Evolutionary conservation across 2,888 invertebrate species (phyloP).

Genomic region (Lasioglossum marginatum): DNA sequence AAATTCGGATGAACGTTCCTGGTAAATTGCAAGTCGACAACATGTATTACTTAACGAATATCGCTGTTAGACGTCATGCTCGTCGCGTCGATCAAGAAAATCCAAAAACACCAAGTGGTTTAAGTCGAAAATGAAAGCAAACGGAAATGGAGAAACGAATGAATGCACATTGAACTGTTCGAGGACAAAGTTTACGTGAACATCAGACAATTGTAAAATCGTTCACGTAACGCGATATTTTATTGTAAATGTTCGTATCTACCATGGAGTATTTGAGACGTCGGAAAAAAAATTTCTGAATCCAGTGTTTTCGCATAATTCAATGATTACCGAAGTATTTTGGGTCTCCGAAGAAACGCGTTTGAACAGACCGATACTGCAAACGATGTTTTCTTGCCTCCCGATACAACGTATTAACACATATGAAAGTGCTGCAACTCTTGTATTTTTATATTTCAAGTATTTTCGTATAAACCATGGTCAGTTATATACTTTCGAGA

Average conservation of each 20-base stretch:
- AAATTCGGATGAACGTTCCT: conserved; percentile 62
- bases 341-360: conserved; percentile 41
- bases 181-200: conserved; percentile 42
- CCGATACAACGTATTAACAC: conserved; percentile 22
- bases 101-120: conserved; percentile 36
- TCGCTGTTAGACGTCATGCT: conserved; percentile 56
- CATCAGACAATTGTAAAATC: conserved; percentile 42
- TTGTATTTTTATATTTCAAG: conserved; percentile 65
- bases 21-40: conserved; percentile 52
- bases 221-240: conserved; percentile 40
- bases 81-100: conserved; percentile 33
- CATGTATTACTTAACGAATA: conserved; percentile 50
- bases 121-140: background rate
- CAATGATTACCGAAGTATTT: conserved; percentile 43
- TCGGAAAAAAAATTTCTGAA: conserved; percentile 30
- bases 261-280: conserved; percentile 34
- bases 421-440: conserved; percentile 54
- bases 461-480: conserved; percentile 67
- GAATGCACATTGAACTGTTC: conserved; percentile 38
- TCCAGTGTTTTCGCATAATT: conserved; percentile 41
- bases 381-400: conserved; percentile 40
- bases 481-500: conserved; percentile 49
- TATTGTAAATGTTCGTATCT: conserved; percentile 47
- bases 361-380: conserved; percentile 22
- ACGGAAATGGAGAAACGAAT: background rate